phyloP scores from a whole-genome alignment of 2,797 vertebrate species.

The Phataginus tricuspis region DNA sequence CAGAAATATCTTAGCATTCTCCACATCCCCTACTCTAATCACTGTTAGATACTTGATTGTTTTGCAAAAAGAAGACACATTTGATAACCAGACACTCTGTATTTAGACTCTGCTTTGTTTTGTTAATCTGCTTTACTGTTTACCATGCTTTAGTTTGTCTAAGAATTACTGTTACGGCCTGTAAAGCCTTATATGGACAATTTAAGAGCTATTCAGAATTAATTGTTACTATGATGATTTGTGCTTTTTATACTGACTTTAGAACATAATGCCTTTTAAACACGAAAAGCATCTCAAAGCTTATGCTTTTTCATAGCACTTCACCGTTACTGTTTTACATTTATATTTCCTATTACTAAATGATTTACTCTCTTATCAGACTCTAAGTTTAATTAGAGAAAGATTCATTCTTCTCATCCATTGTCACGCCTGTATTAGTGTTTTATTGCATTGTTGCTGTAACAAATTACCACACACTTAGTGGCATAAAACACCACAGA shows the following conservation, averaged over 20 bases:
- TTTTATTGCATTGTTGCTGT: not conserved
- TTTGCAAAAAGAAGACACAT: not conserved
- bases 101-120: not conserved
- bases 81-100: not conserved
- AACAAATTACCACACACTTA: not conserved
- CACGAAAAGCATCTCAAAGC: not conserved
- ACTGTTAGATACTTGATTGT: not conserved
- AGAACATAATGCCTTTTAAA: conserved; percentile 1
- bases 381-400: not conserved
- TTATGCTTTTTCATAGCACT: not conserved
- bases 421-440: not conserved
- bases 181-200: not conserved
- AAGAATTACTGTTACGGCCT: not conserved
- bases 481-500: not conserved
- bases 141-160: not conserved
- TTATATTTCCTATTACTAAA: not conserved
- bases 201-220: not conserved
- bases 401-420: not conserved
- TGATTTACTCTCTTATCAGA: not conserved
- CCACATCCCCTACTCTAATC: not conserved
- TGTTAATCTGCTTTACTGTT: not conserved
- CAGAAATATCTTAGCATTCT: not conserved
- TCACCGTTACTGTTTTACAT: not conserved
- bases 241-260: not conserved
- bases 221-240: not conserved